Evolutionary conservation across 2,888 invertebrate species (phyloP).

Genomic region (Xestia xanthographa): DNA sequence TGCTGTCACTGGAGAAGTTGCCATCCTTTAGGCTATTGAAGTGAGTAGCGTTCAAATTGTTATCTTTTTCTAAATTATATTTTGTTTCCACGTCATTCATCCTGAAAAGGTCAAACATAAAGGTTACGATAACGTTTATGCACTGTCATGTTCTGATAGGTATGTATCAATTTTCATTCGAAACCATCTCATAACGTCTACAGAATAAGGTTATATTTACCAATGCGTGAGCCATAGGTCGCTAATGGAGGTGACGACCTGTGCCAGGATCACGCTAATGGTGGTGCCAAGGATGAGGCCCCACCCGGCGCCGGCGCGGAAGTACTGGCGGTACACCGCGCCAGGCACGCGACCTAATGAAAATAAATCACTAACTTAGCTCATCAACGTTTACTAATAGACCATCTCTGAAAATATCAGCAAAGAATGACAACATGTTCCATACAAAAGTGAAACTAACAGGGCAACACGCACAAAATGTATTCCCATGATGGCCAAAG

Average conservation of each 20-base stretch:
- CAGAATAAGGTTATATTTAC: conserved; percentile 82
- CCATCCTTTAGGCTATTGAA: conserved; percentile 24
- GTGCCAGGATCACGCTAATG: conserved; percentile 91
- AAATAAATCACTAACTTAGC: conserved; percentile 1
- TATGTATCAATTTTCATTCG: background rate
- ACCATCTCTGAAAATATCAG: background rate
- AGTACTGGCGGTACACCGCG: conserved; percentile 92
- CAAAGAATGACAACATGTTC: background rate
- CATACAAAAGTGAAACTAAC: background rate
- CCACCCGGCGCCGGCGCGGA: conserved; percentile 92
- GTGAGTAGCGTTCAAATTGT: conserved; percentile 24
- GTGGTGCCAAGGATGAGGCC: conserved; percentile 89
- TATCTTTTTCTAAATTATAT: conserved; percentile 46
- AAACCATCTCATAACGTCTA: background rate
- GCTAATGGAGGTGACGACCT: conserved; percentile 92
- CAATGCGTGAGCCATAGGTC: conserved; percentile 95
- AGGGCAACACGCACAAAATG: background rate
- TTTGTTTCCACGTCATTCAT: conserved; percentile 83
- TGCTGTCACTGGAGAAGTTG: conserved; percentile 39
- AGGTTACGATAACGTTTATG: background rate
- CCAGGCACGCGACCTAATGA: conserved; percentile 88
- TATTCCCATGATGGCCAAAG: background rate
- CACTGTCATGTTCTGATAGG: background rate
- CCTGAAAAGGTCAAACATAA: conserved; percentile 73
- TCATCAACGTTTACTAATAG: background rate